phyloP scores from a whole-genome alignment of 2,888 invertebrate genomes.

The Odontocolon sp. region DNA sequence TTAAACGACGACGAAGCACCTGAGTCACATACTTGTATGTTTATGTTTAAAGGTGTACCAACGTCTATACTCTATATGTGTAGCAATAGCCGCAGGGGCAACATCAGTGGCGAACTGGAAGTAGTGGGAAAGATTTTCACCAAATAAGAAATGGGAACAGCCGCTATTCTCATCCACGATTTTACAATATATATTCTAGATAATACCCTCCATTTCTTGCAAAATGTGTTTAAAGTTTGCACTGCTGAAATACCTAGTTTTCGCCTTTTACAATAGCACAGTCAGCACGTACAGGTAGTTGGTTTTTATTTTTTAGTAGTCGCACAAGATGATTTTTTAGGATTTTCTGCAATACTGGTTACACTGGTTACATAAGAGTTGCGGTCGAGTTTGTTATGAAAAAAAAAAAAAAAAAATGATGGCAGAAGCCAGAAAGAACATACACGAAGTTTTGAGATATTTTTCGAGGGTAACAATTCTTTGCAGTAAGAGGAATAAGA shows the following conservation, averaged over 20 bases:
- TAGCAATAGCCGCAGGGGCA: no score
- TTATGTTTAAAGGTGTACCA: no score
- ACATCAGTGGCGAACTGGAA: no score
- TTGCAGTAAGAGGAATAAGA: background rate
- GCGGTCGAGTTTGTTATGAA: conserved; percentile 17
- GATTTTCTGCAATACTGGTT: background rate
- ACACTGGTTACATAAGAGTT: background rate
- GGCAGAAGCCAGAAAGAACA: background rate
- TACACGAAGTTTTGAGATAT: conserved; percentile 20
- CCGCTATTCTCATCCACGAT: background rate
- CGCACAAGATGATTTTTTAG: background rate
- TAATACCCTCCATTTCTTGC: background rate
- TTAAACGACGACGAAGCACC: conserved; percentile 36
- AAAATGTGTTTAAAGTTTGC: background rate
- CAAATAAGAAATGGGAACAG: background rate
- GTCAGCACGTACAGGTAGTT: background rate
- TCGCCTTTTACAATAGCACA: background rate
- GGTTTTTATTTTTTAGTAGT: background rate
- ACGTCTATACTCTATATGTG: no score
- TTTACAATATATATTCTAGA: background rate
- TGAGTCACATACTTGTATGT: conserved; percentile 9
- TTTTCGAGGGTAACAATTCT: conserved; percentile 14
- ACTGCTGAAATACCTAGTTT: background rate
- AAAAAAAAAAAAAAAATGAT: conserved; percentile 17
- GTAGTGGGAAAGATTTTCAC: background rate